phyloP scores from a whole-genome alignment of 1,140 invertebrate species.

The Glomeris maerens region DNA sequence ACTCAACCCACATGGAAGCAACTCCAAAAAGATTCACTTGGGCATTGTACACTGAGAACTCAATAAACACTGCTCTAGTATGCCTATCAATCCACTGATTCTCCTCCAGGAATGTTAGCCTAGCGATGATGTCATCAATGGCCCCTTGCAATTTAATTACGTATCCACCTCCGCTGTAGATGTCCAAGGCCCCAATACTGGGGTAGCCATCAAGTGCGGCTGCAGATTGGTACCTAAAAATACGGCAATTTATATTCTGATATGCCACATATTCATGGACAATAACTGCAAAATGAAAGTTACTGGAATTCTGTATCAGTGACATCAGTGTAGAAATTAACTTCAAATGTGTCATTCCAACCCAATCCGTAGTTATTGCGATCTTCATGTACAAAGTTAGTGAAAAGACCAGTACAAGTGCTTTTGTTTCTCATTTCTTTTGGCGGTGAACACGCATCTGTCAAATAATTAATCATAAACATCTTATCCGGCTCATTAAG shows the following conservation, averaged over 20 bases:
- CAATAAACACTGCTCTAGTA: constrained; percentile 41
- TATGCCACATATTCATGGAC: too few species aligned
- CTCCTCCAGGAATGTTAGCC: constrained; percentile 28
- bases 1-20: constrained; percentile 36
- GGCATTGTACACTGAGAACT: constrained; percentile 44
- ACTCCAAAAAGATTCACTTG: constrained; percentile 39
- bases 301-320: too few species aligned
- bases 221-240: constrained; percentile 24
- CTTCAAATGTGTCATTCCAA: constrained; percentile 5
- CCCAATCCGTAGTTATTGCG: constrained; percentile 11
- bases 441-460: background rate
- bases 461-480: background rate
- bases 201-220: constrained; percentile 32
- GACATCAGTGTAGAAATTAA: too few species aligned
- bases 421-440: constrained; percentile 16
- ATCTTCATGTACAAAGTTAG: constrained; percentile 24
- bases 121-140: constrained; percentile 23
- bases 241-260: too few species aligned
- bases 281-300: too few species aligned
- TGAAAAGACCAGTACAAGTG: constrained; percentile 26
- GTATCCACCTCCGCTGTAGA: constrained; percentile 43
- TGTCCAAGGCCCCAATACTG: constrained; percentile 31
- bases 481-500: too few species aligned
- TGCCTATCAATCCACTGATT: constrained; percentile 39
- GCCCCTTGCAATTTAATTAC: constrained; percentile 34